A percentile compares a stretch with the other conserved stretches of the same genome.
phyloP scores from a whole-genome alignment of 1,140 invertebrate genomes.

The Drosophila nikananu region DNA sequence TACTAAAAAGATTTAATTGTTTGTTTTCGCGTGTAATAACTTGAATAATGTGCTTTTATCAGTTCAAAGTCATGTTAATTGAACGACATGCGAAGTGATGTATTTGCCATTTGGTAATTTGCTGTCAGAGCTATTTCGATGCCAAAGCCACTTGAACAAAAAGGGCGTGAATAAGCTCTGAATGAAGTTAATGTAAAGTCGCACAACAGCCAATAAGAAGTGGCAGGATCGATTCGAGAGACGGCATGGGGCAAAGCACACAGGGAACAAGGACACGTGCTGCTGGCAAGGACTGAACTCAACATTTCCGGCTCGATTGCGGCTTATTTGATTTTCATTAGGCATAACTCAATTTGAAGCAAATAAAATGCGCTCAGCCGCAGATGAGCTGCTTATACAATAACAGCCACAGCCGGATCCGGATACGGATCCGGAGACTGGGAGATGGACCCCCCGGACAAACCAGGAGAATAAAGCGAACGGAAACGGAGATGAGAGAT shows the following conservation, averaged over 20 bases:
- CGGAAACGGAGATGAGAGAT: conserved; percentile 60
- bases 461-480: conserved; percentile 65
- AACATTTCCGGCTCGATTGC: conserved; percentile 80
- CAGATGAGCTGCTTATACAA: conserved; percentile 82
- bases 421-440: conserved; percentile 22
- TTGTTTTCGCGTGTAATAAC: background rate
- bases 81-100: conserved; percentile 35
- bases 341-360: conserved; percentile 84
- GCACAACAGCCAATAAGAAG: conserved; percentile 28
- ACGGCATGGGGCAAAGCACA: background rate
- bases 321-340: conserved; percentile 84
- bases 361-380: conserved; percentile 82
- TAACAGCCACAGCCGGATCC: conserved; percentile 41
- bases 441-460: conserved; percentile 24
- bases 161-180: conserved; percentile 55
- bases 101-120: conserved; percentile 48
- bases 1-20: conserved; percentile 5
- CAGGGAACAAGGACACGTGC: conserved; percentile 27
- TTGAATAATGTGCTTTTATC: conserved; percentile 19
- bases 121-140: conserved; percentile 30
- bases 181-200: conserved; percentile 46
- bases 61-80: conserved; percentile 55
- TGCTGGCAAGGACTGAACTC: conserved; percentile 27
- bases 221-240: conserved; percentile 21
- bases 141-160: conserved; percentile 26